Base-by-base conservation (phyloP, 1,140 invertebrate genomes). In the Drosophila rhopaloa region DNA sequence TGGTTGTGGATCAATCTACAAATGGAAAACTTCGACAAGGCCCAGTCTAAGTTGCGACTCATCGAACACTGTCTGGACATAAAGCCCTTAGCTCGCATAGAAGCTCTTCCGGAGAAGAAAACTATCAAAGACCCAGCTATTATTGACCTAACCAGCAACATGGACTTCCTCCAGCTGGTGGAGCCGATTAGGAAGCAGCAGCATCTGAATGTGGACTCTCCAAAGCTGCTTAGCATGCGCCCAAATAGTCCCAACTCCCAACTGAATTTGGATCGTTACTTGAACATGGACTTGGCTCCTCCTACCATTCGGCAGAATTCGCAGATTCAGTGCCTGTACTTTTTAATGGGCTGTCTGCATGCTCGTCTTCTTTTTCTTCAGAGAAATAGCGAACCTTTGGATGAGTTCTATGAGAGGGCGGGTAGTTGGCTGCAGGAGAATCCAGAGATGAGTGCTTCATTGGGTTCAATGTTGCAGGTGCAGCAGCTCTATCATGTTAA, bases 1-100 rank as follows among this genome's bases (percentile, higher is more conserved):
- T 91, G 84, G 90, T 44, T 90, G 29, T 81, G 74, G 76, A 81
- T 77, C 2, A 91, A 91, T 56, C 56, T 92, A 40, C 83, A 91
- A 54, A 91, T 91, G 90, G 91, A 91, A 48, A 65, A 76, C 59
- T 47, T 91, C 40, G 75, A 81, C 37, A 79, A 79, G 19, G 86
- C 90, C 0, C 67, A 78, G 24, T 71, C 72, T 8, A 90, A 85
- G 51, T 47, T 90, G 61, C 75, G 78, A 0, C 70, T 89, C 10
- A 62, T 89, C 24, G 81, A 90, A 13, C 81, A 89, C 38, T 76
- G 88, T 5, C 44, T 90, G 11, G 51, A 71, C 13, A 78, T 84
- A 4, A 72, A 80, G 27, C 53, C 61, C 0, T 16, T 88, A 5
- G n/a, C 5, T 6, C 55, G 7, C 16, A 62, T 66, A 7, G 40